phyloP scores from a whole-genome alignment of 2,797 vertebrate genomes.

The Spatula versicolor region DNA sequence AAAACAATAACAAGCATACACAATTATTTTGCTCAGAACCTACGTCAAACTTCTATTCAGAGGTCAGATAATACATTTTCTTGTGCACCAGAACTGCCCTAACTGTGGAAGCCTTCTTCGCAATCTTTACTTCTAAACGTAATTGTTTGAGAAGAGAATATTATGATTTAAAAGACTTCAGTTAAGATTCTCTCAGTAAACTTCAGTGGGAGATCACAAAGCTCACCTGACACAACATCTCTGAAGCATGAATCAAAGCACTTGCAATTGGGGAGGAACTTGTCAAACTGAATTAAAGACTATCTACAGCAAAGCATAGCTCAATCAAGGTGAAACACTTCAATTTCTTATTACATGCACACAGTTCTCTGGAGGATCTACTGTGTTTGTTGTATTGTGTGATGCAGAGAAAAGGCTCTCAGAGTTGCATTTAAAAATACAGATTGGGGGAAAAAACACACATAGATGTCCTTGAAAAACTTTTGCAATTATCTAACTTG shows the following conservation, averaged over 20 bases:
- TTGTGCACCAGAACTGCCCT: not conserved
- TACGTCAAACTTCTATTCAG: not conserved
- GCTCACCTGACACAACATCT: slow-evolving; percentile 1
- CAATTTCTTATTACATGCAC: not conserved
- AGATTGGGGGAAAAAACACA: not conserved
- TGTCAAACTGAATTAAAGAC: slow-evolving; percentile 43
- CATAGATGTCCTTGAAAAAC: slow-evolving; percentile 48
- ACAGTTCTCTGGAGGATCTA: not conserved
- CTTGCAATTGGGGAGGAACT: not conserved
- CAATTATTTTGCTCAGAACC: not conserved
- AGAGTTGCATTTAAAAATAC: not conserved
- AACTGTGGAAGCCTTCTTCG: not conserved
- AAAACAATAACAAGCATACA: not conserved
- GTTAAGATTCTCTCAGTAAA: not conserved
- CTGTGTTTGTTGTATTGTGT: not conserved
- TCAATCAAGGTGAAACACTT: slow-evolving; percentile 32
- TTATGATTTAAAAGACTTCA: not conserved
- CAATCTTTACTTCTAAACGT: not conserved
- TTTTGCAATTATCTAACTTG: slow-evolving; percentile 19
- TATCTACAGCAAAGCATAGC: slow-evolving; percentile 15
- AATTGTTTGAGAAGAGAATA: not conserved
- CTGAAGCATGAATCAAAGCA: slow-evolving; percentile 28
- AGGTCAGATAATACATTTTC: not conserved
- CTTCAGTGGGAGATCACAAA: slow-evolving; percentile 13
- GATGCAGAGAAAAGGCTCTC: not conserved